Percentiles rank a stretch among this genome's conserved stretches.
Evolutionary conservation across 1,140 invertebrate genomes (phyloP).

Genomic region (Sminthurinus signatus): DNA sequence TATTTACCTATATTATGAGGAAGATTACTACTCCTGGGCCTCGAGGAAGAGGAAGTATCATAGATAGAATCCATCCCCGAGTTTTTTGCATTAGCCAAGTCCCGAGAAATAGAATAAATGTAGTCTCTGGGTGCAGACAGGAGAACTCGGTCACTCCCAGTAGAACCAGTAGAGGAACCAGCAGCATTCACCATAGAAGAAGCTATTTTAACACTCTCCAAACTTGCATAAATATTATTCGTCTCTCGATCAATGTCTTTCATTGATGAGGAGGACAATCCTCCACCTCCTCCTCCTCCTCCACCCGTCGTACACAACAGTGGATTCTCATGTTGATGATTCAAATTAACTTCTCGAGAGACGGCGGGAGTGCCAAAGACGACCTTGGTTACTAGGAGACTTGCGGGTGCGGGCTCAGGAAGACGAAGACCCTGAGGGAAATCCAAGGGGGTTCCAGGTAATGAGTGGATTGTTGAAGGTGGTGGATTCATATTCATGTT

Average conservation of each 20-base stretch:
- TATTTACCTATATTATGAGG: conserved; percentile 38
- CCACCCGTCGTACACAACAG: conserved; percentile 31
- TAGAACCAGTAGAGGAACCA: conserved; percentile 35
- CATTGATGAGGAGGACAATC: conserved; percentile 10
- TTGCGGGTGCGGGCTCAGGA: conserved; percentile 41
- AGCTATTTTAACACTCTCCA: conserved; percentile 40
- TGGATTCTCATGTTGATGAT: conserved; percentile 38
- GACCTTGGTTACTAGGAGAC: conserved; percentile 41
- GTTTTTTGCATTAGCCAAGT: conserved; percentile 40
- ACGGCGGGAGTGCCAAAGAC: conserved; percentile 41
- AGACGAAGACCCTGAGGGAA: conserved; percentile 39
- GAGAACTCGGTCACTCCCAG: conserved; percentile 40
- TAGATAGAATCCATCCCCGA: conserved; percentile 43
- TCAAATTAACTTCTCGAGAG: conserved; percentile 40
- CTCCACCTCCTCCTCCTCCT: conserved; percentile 5
- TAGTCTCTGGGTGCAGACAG: conserved; percentile 41
- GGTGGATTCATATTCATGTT: no score
- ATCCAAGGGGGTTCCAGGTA: conserved; percentile 40
- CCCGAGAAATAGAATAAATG: conserved; percentile 42
- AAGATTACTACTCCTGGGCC: conserved; percentile 38
- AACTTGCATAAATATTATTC: conserved; percentile 41
- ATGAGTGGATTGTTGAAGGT: conserved; percentile 35
- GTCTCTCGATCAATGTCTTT: conserved; percentile 37
- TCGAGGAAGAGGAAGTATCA: conserved; percentile 38
- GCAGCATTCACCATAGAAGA: conserved; percentile 35